Evolutionary conservation across 1,140 invertebrate genomes (phyloP), one percentile per base, ranked within the genome.

Genomic region (Penaeus indicus): DNA sequence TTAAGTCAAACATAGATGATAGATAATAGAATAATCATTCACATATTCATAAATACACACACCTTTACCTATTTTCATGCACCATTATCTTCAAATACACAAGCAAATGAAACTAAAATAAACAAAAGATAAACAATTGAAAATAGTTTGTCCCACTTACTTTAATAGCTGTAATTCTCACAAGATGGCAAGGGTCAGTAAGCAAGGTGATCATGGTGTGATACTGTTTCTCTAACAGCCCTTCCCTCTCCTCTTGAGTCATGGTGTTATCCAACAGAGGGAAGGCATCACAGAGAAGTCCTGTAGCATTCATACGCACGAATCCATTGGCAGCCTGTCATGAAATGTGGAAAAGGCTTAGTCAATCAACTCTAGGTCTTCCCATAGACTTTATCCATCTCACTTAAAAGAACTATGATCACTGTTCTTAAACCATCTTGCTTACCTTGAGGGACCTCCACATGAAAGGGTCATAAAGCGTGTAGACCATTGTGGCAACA

Each of bases 171-270:
- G 90, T 88, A 47, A 91, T 90, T 32, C 93, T 90, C 13, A 93
- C 92, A n/a, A 88, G 84, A n/a, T 92, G 91, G 60, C 91, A 91
- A 8, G 92, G 91, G 85, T 93, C 93, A 16, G 91, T 82, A n/a
- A 93, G 89, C 67, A 93, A 86, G 42, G 85, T 91, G 92, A 91
- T 90, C 47, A 93, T 90, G 8, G 92, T 84, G 75, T 93, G 92
- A 91, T 93, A 92, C 90, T 93, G 93, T 90, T 92, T 92, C 89
- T 93, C 92, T 13, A 93, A 42, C 3, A 92, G 88, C 22, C 82
- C 38, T 77, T 93, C 92, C 4, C 86, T 85, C 84, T 93, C 92
- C 81, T 92, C 91, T 7, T 90, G 42, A 38, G 80, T 91, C 13
- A 86, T 61, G 22, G 91, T 91, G 38, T 91, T 90, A 84, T 92